A percentile compares a stretch with the other conserved stretches of the same genome.
Evolutionary conservation across 2,113 vertebrate genomes (phyloP).

Genomic region (Saguinus midas): DNA sequence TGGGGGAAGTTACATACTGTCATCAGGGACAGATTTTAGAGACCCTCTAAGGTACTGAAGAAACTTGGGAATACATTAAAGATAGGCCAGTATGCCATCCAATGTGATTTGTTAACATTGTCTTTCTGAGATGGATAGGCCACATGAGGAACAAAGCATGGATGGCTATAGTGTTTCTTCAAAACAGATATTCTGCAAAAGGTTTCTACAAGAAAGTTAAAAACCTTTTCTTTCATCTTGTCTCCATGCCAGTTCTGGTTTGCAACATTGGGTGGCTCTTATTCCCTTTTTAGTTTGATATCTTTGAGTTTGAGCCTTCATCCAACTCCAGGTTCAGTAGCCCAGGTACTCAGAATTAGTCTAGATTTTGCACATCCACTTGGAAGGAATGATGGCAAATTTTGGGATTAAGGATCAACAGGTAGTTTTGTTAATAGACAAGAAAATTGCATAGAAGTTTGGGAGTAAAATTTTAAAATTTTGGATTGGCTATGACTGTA

Average conservation of each 20-base stretch:
- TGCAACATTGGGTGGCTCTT: neutral
- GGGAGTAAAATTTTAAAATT: neutral
- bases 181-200: neutral
- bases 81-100: neutral
- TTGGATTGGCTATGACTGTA: neutral
- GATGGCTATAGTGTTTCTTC: neutral
- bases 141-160: neutral
- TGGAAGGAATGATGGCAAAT: neutral
- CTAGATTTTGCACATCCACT: neutral
- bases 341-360: neutral
- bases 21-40: neutral
- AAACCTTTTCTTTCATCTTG: neutral
- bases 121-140: neutral
- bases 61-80: neutral
- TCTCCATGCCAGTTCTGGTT: neutral
- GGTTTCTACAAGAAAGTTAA: neutral
- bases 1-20: neutral
- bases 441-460: neutral
- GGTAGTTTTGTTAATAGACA: neutral
- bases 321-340: neutral
- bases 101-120: neutral
- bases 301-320: neutral
- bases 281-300: neutral
- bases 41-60: neutral
- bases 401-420: neutral